These are phyloP conservation scores for Trematomus loennbergii DNA, from an alignment of 2,113 vertebrate species.

Conservation along the genomic window DNA sequence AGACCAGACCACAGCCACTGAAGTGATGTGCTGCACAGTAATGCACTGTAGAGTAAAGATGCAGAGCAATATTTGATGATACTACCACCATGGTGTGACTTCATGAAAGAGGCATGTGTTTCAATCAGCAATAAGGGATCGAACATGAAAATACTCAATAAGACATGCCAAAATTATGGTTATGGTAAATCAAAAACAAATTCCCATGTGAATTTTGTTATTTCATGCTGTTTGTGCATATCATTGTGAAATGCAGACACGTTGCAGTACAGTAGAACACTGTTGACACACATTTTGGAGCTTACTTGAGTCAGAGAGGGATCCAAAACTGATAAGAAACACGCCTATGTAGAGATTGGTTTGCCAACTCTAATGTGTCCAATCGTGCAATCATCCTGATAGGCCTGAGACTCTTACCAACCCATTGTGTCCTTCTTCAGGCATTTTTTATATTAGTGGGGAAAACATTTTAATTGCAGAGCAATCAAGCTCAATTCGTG, in stretches of 20 bases:
- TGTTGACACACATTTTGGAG: slow-evolving; percentile 9
- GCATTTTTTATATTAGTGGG: slow-evolving; percentile 15
- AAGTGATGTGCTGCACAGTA: slow-evolving; percentile 55
- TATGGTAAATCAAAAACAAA: slow-evolving; percentile 18
- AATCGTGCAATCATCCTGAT: slow-evolving; percentile 13
- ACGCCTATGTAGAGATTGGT: slow-evolving; percentile 24
- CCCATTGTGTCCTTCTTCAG: slow-evolving; percentile 24
- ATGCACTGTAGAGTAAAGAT: slow-evolving; percentile 51
- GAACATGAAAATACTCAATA: slow-evolving; percentile 18
- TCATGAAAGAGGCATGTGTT: slow-evolving; percentile 67
- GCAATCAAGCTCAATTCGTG: slow-evolving; percentile 17
- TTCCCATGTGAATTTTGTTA: slow-evolving; percentile 30
- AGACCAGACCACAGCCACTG: slow-evolving; percentile 59
- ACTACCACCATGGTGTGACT: slow-evolving; percentile 43
- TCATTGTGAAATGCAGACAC: slow-evolving; percentile 20
- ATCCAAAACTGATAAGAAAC: slow-evolving; percentile 58
- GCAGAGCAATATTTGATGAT: slow-evolving; percentile 39
- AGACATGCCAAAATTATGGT: slow-evolving; percentile 18
- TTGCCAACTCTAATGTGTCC: slow-evolving; percentile 24
- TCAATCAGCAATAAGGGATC: slow-evolving; percentile 28
- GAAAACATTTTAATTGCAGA: slow-evolving; percentile 18
- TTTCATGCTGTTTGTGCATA: slow-evolving; percentile 30
- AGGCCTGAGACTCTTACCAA: slow-evolving; percentile 9
- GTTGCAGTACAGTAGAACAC: slow-evolving; percentile 2
- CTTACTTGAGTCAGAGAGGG: slow-evolving; percentile 22